phyloP scores from a whole-genome alignment of 1,140 invertebrate genomes.

The Aphis craccivora region DNA sequence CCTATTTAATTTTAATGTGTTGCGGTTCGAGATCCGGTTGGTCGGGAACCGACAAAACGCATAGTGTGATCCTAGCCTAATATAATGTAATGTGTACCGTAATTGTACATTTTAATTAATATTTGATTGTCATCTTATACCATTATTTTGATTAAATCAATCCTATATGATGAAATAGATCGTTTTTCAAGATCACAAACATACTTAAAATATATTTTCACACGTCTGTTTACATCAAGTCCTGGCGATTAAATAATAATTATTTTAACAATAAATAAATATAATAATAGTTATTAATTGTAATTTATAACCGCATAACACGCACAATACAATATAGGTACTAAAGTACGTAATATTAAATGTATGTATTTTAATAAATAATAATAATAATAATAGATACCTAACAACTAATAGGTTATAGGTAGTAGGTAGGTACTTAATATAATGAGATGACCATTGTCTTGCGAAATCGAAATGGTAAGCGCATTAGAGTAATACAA shows the following conservation, averaged over 20 bases:
- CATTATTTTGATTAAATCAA: not conserved
- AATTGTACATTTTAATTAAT: conserved; percentile 5
- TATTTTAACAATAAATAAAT: not conserved
- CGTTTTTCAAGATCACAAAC: not conserved
- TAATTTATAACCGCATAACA: not conserved
- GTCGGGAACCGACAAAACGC: too few species aligned
- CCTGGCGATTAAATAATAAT: not conserved
- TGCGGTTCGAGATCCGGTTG: too few species aligned
- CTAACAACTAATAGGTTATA: too few species aligned
- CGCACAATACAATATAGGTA: not conserved
- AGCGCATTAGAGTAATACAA: too few species aligned
- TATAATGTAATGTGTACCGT: not conserved
- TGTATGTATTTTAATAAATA: not conserved
- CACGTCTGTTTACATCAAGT: not conserved
- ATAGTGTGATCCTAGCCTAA: too few species aligned
- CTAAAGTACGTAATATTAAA: not conserved
- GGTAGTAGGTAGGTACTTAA: not conserved
- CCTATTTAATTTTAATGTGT: too few species aligned
- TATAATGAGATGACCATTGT: not conserved
- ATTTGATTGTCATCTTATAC: not conserved
- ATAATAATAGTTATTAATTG: not conserved
- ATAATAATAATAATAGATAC: not conserved
- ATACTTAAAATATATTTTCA: conserved; percentile 6
- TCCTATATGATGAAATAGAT: not conserved
- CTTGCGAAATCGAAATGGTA: not conserved